These are phyloP conservation scores for Lampropteryx suffumata DNA, from an alignment of 2,888 invertebrate species.

Conservation along the genomic window DNA sequence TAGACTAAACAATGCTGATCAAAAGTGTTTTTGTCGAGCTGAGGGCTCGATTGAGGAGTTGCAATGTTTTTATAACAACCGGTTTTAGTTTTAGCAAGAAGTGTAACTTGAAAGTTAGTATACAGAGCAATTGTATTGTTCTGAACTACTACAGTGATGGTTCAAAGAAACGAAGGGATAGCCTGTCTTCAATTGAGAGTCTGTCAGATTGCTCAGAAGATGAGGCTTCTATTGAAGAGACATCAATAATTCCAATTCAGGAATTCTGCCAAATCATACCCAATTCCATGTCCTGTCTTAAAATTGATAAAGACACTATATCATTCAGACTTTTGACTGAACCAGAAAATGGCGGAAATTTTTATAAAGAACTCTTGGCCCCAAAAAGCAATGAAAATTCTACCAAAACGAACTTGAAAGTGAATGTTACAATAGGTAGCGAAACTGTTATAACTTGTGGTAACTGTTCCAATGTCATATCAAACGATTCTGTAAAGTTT, in stretches of 20 bases:
- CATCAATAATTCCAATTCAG: slow-evolving; percentile 60
- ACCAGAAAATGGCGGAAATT: slow-evolving; percentile 71
- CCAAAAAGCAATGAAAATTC: slow-evolving; percentile 24
- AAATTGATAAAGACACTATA: slow-evolving; percentile 71
- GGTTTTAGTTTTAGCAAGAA: slow-evolving; percentile 67
- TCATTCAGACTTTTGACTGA: slow-evolving; percentile 76
- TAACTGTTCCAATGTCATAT: slow-evolving; percentile 72
- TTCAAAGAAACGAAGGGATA: slow-evolving; percentile 59
- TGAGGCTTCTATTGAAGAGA: slow-evolving; percentile 52
- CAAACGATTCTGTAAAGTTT: slow-evolving; percentile 75
- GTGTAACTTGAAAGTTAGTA: slow-evolving; percentile 73
- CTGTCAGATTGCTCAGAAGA: slow-evolving; percentile 74
- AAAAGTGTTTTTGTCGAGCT: slow-evolving; percentile 83
- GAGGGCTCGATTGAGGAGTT: slow-evolving; percentile 82
- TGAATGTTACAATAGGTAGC: slow-evolving; percentile 56
- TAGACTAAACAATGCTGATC: slow-evolving; percentile 64
- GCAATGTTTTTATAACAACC: slow-evolving; percentile 82
- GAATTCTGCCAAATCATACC: slow-evolving; percentile 75
- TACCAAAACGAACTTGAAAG: slow-evolving; percentile 42
- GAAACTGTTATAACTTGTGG: slow-evolving; percentile 63
- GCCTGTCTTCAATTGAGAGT: slow-evolving; percentile 75
- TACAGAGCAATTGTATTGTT: slow-evolving; percentile 71
- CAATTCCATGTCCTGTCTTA: slow-evolving; percentile 77
- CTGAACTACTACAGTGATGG: slow-evolving; percentile 67
- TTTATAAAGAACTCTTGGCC: slow-evolving; percentile 68